Base-by-base conservation (phyloP, 2,113 vertebrate species). In the western clawed frog (Xenopus tropicalis) region DNA sequence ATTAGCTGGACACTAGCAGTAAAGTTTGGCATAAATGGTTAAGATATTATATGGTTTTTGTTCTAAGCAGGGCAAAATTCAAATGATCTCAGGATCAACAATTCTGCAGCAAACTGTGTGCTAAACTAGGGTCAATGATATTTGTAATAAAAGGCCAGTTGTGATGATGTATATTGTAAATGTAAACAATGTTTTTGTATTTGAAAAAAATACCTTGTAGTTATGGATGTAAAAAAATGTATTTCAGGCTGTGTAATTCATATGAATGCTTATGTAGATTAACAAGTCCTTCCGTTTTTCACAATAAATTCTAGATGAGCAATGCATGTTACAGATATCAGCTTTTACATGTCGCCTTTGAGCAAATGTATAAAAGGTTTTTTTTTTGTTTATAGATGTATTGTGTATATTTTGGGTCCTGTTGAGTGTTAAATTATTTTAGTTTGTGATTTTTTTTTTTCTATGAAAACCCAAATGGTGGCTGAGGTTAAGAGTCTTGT, bases 351-450 rank as follows among this genome's bases (percentile, higher is more conserved):
- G 52, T 54, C 17, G n/a, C 6, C n/a, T 17, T 48, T 20, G 9
- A n/a, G 3, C 52, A 54, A 54, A 54, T 54, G 52, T 54, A 54
- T 54, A 54, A 54, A 54, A 8, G 46, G 9, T 37, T 37, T 37
- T 54, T 14, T 1, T 54, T n/a, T 54, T 17, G 19, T 59, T 59
- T 16, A 59, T 22, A 59, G 20, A 23, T 13, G 57, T 59, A 22
- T 22, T 59, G 6, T 59, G 22, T 24, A 59, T 59, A 59, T 59
- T 23, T 59, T 59, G 57, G 57, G 57, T 59, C 20, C 22, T 59
- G n/a, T 54, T 59, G 22, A 59, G 20, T 59, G 20, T 59, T 59
- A 59, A 59, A 24, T 59, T 59, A 59, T 59, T 59, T 59, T 22
- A 59, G 57, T 59, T 23, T 54, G 57, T 23, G 22, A 23, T 37